Base-by-base conservation (phyloP, 2,888 invertebrate genomes). In the Volucella inflata region DNA sequence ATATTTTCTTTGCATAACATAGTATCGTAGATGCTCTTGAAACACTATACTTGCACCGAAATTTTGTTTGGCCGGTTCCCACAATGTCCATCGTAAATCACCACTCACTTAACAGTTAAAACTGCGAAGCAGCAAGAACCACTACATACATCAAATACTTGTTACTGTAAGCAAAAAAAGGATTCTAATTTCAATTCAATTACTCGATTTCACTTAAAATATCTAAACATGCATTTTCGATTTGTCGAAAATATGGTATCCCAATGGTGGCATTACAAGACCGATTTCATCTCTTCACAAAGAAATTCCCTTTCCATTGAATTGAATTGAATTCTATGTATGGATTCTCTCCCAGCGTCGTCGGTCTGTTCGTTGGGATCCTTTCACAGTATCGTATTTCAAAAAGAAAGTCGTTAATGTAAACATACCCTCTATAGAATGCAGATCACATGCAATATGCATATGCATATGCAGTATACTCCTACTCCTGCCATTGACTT, bases 401-500 rank as follows among this genome's bases (percentile, higher is more conserved):
- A 80, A 74, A 57, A 74, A 60, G 72, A 80, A 80, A 80, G 79
- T 74, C 74, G 40, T 80, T 79, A 74, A 67, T 67, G 53, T 80
- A 80, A 80, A 80, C 79, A 67, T 21, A 59, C 42, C 65, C 51
- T 21, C 72, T 50, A 59, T 36, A 57, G 51, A 44, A 40, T 44
- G 59, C 72, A 65, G 51, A 11, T 12, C 40, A 10, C 21, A 40
- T 46, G 48, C 21, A 8, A 14, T 30, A 30, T 30, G 30, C 30
- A 30, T 30, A 30, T 30, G 30, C 6, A 30, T 30, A 30, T 30
- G 30, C 30, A 30, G 30, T 6, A 30, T 30, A 30, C 30, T 30
- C 30, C 30, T 46, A 11, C 9, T 48, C 36, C 36, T 14, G 62
- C 6, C 21, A 62, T 10, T 62, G 50, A 64, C 64, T 64, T 64